A percentile compares a stretch with the other conserved stretches of the same genome.
Evolutionary conservation across 2,888 invertebrate genomes (phyloP).

Genomic region (Sminthurides aquaticus): DNA sequence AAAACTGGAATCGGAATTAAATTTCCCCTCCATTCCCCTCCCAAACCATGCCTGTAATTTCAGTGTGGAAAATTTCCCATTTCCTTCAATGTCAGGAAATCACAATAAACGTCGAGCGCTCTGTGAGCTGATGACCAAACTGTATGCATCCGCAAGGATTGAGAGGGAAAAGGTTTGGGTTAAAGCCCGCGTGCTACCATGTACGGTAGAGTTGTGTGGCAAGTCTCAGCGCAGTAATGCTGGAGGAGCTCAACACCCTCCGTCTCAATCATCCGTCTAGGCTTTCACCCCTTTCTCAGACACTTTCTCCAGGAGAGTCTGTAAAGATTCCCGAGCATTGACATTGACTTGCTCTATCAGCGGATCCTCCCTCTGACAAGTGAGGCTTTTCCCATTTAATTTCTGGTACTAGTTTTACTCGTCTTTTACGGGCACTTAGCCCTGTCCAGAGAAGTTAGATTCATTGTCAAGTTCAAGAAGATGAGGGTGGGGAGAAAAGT

Average conservation of each 20-base stretch:
- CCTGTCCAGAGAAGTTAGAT: background rate
- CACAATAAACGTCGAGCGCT: slow-evolving; percentile 42
- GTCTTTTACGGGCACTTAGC: background rate
- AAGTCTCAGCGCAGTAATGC: no score
- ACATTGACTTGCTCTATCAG: no score
- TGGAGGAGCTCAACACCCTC: no score
- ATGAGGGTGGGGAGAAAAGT: background rate
- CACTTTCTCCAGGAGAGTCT: no score
- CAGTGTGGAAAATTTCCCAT: slow-evolving; percentile 35
- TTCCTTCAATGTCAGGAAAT: slow-evolving; percentile 43
- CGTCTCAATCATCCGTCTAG: no score
- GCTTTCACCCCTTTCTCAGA: no score
- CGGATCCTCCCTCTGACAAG: slow-evolving; percentile 2
- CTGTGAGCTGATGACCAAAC: slow-evolving; percentile 34
- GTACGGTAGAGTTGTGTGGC: no score
- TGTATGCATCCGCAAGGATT: background rate
- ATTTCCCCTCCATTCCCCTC: slow-evolving; percentile 30
- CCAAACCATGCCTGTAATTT: slow-evolving; percentile 17
- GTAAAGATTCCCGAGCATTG: no score
- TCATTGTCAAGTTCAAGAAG: slow-evolving; percentile 3
- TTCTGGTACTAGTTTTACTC: background rate
- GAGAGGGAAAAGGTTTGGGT: no score
- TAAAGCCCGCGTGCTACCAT: no score
- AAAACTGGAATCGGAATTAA: slow-evolving; percentile 40
- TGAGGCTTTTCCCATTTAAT: background rate